These are phyloP conservation scores for Drosophila setosimentum DNA, from an alignment of 2,888 invertebrate species.

Conservation along the genomic window DNA sequence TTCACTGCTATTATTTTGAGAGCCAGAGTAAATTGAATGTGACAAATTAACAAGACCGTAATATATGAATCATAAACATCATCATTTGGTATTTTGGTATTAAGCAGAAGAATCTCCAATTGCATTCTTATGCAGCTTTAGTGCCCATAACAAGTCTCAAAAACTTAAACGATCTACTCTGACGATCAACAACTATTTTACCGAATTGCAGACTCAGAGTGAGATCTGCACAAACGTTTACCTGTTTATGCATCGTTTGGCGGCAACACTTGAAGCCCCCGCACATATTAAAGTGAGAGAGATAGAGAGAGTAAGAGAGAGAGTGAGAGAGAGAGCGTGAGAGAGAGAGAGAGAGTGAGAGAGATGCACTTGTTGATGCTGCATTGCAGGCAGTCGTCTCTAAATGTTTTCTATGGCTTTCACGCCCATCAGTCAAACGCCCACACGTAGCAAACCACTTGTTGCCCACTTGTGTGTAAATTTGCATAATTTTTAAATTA, in stretches of 20 bases:
- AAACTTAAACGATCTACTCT: constrained; percentile 3
- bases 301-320: not conserved
- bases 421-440: constrained; percentile 67
- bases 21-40: not conserved
- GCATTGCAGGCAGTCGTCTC: constrained; percentile 25
- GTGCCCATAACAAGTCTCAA: not conserved
- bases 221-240: constrained; percentile 30
- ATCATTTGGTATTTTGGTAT: not conserved
- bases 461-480: constrained; percentile 33
- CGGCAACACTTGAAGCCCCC: constrained; percentile 57
- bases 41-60: not conserved
- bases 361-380: constrained; percentile 5
- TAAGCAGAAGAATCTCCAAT: not conserved
- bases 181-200: not conserved
- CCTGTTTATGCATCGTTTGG: constrained; percentile 40
- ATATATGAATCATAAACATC: not conserved
- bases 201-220: not conserved
- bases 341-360: not conserved
- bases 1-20: not conserved
- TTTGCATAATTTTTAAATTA: constrained; percentile 78
- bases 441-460: constrained; percentile 54
- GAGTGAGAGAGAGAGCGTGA: not conserved
- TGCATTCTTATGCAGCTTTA: not conserved
- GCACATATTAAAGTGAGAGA: constrained; percentile 9
- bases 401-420: constrained; percentile 56